Conservation (phyloP, 1,140 invertebrate species). For the Drosophila micromelanica region DNA sequence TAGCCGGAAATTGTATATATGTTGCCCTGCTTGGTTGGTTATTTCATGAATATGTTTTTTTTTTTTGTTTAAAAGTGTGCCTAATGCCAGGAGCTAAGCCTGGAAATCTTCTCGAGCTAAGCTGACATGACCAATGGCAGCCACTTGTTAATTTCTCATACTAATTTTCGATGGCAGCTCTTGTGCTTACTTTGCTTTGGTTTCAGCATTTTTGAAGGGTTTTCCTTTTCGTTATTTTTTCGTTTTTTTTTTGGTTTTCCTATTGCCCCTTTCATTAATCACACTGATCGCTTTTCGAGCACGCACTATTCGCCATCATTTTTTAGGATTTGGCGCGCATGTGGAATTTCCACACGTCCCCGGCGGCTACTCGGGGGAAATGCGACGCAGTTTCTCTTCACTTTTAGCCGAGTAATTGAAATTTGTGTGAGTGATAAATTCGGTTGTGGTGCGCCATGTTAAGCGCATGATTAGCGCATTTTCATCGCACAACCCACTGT, state of each 20-base stretch:
- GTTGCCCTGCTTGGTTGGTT: constrained; percentile 3
- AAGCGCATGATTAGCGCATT: constrained; percentile 59
- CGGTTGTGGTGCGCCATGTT: constrained; percentile 41
- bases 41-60: constrained; percentile 29
- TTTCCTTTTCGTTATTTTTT: neutral
- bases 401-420: constrained; percentile 42
- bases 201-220: constrained; percentile 49
- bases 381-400: constrained; percentile 27
- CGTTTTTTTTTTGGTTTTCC: neutral
- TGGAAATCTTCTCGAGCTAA: constrained; percentile 49
- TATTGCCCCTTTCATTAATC: constrained; percentile 68
- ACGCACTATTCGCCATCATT: constrained; percentile 74
- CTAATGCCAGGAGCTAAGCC: constrained; percentile 50
- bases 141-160: constrained; percentile 78
- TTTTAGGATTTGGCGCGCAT: constrained; percentile 72
- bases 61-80: constrained; percentile 8
- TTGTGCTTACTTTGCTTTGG: constrained; percentile 16
- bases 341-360: constrained; percentile 50
- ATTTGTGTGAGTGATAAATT: constrained; percentile 59
- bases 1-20: constrained; percentile 48
- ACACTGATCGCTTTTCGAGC: constrained; percentile 78
- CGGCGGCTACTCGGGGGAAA: constrained; percentile 14
- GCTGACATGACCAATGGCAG: constrained; percentile 77
- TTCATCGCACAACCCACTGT: constrained; percentile 24
- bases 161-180: constrained; percentile 43